phyloP scores from a whole-genome alignment of 2,113 vertebrate species.

The Oryctolagus cuniculus region mOryCun1.1 NC_091433.1:176811001-176811500 shows the following conservation, averaged over 20 bases:
- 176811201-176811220: conserved; percentile 8
- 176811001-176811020: conserved; percentile 65
- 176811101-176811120: conserved; percentile 50
- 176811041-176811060: conserved; percentile 48
- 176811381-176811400: conserved; percentile 34
- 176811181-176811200: background rate
- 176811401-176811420: too few species aligned
- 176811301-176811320: background rate
- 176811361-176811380: conserved; percentile 31
- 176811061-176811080: conserved; percentile 50
- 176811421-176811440: background rate
- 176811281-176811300: too few species aligned
- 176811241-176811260: background rate
- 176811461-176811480: conserved; percentile 9
- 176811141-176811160: background rate
- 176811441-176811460: conserved; percentile 5
- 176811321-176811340: conserved; percentile 49
- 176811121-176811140: background rate
- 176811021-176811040: conserved; percentile 31
- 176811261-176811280: background rate
- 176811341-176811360: conserved; percentile 76
- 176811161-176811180: background rate
- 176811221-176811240: background rate
- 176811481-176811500: background rate
- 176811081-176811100: conserved; percentile 48